These are phyloP conservation scores for Alces alces DNA, from an alignment of 2,113 vertebrate genomes.

Conservation along the genomic window DNA sequence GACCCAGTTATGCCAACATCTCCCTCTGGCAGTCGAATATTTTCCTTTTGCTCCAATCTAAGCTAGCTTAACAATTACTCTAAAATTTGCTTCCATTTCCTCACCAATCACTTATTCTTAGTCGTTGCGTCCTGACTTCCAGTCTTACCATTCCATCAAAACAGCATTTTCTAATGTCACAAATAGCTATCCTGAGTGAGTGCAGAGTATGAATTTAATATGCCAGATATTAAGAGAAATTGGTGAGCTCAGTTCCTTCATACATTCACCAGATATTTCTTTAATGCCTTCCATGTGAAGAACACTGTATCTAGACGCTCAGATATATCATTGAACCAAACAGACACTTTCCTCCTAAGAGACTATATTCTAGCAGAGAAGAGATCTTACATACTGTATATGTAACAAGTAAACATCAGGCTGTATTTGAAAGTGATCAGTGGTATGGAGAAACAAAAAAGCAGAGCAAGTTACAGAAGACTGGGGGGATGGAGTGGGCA, in stretches of 20 bases:
- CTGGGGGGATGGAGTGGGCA: accelerated
- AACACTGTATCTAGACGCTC: too few species aligned
- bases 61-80: background rate
- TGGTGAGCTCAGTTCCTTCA: background rate
- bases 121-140: background rate
- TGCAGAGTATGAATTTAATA: background rate
- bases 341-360: background rate
- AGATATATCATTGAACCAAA: background rate
- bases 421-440: background rate
- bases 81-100: background rate
- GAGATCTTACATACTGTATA: background rate
- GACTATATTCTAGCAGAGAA: background rate
- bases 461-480: background rate
- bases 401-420: background rate
- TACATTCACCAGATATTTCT: background rate
- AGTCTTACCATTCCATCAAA: background rate
- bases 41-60: background rate
- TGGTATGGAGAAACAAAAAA: background rate
- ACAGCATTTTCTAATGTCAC: background rate
- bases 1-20: background rate
- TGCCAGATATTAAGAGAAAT: background rate
- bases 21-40: background rate
- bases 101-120: background rate
- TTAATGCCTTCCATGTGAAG: background rate
- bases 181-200: background rate